Evolutionary conservation across 2,888 invertebrate genomes (phyloP).

Genomic region (Phymatocera aterrima): DNA sequence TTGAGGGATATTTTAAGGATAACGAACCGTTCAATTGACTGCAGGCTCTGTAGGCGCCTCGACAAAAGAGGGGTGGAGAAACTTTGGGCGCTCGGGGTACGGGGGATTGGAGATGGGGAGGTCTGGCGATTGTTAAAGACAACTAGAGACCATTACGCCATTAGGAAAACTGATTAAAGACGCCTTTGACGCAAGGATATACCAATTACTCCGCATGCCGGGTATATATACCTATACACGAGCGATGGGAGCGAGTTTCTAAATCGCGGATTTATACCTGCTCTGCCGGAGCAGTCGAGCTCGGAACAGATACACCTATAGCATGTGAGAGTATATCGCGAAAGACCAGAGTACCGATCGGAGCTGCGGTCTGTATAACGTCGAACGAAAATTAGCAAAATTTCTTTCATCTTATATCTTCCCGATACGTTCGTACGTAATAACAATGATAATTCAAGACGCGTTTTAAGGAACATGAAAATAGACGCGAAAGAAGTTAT

Average conservation of each 20-base stretch:
- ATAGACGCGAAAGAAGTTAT: slow-evolving; percentile 50
- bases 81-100: not conserved
- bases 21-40: slow-evolving; percentile 28
- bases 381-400: no score
- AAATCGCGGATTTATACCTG: no score
- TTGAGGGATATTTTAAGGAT: slow-evolving; percentile 19
- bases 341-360: no score
- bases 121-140: slow-evolving; percentile 32
- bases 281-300: no score
- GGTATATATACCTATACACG: not conserved
- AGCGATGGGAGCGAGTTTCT: no score
- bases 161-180: slow-evolving; percentile 37
- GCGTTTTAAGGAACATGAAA: not conserved
- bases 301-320: no score
- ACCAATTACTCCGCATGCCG: not conserved
- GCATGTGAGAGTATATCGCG: no score
- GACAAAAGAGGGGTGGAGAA: slow-evolving; percentile 10
- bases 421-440: no score
- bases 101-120: no score
- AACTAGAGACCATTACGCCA: slow-evolving; percentile 33
- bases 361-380: no score
- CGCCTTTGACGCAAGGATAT: slow-evolving; percentile 34
- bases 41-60: not conserved
- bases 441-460: no score
- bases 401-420: no score